Evolutionary conservation across 2,888 invertebrate genomes (phyloP).

Genomic region (Leucophora obtusa): DNA sequence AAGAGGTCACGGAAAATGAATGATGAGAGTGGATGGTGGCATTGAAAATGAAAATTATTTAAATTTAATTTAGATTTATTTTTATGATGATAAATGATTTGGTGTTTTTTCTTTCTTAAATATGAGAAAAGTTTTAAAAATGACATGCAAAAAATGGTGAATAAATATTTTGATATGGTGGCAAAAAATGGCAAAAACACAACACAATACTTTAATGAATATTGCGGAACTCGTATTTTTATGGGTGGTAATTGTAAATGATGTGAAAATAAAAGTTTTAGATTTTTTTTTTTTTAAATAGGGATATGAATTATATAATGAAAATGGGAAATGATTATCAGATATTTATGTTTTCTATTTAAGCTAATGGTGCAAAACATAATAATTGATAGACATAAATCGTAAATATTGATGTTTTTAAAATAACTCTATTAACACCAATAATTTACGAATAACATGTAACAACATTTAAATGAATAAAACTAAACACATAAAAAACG

Average conservation of each 20-base stretch:
- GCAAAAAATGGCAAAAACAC: conserved; percentile 12
- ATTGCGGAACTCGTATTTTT: background rate
- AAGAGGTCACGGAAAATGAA: conserved; percentile 9
- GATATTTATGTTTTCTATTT: background rate
- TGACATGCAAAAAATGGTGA: conserved; percentile 41
- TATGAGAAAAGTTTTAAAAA: conserved; percentile 6
- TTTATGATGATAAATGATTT: conserved; percentile 42
- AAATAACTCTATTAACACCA: conserved; percentile 30
- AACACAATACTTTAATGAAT: conserved; percentile 7
- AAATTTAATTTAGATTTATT: conserved; percentile 11
- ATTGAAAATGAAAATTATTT: conserved; percentile 17
- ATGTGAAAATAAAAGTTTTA: background rate
- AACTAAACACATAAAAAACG: conserved; percentile 17
- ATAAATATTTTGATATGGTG: background rate
- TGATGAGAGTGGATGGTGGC: conserved; percentile 1
- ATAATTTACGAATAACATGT: conserved; percentile 9
- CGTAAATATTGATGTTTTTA: conserved; percentile 12
- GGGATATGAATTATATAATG: background rate
- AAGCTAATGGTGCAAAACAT: conserved; percentile 44
- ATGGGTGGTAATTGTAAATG: background rate
- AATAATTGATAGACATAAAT: conserved; percentile 9
- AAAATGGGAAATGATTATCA: conserved; percentile 8
- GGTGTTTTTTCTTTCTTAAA: background rate
- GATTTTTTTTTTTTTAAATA: background rate
- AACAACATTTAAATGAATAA: conserved; percentile 20